Evolutionary conservation across 2,797 vertebrate species (phyloP).

Genomic region (Myotis myotis): DNA sequence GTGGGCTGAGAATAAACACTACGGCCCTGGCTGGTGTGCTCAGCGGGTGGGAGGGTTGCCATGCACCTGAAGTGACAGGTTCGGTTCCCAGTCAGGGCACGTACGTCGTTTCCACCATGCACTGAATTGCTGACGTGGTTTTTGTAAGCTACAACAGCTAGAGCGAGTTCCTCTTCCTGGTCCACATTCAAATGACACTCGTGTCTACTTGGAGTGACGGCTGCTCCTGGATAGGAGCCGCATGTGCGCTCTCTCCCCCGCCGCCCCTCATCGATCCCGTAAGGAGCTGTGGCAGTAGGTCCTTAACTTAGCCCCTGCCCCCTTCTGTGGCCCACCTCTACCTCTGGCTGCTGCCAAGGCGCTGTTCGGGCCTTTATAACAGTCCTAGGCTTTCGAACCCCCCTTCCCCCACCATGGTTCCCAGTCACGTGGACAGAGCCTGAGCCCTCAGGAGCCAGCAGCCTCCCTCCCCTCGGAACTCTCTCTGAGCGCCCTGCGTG

Average conservation of each 20-base stretch:
- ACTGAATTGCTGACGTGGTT: not conserved
- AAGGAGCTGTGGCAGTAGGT: rapidly evolving
- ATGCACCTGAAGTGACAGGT: too few relatives aligned
- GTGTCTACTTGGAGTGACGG: too few relatives aligned
- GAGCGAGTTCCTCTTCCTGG: not conserved
- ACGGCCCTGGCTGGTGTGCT: too few relatives aligned
- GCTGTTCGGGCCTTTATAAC: not conserved
- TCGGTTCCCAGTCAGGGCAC: too few relatives aligned
- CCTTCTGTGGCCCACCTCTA: too few relatives aligned
- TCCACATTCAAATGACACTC: not conserved
- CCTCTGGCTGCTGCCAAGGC: not conserved
- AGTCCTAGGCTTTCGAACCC: not conserved
- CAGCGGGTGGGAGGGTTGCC: too few relatives aligned
- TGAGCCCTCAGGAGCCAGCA: rapidly evolving
- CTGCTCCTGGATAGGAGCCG: too few relatives aligned
- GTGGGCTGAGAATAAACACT: too few relatives aligned
- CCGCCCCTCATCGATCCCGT: rapidly evolving
- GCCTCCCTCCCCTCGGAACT: not conserved
- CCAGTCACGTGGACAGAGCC: not conserved
- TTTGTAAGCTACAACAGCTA: not conserved
- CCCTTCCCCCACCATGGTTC: not conserved
- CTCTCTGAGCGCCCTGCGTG: not conserved
- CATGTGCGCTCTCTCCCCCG: too few relatives aligned
- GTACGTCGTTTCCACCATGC: not conserved
- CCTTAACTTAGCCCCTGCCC: too few relatives aligned